Conservation (phyloP, 2,797 vertebrate genomes). For the Hemibagrus guttatus region DNA sequence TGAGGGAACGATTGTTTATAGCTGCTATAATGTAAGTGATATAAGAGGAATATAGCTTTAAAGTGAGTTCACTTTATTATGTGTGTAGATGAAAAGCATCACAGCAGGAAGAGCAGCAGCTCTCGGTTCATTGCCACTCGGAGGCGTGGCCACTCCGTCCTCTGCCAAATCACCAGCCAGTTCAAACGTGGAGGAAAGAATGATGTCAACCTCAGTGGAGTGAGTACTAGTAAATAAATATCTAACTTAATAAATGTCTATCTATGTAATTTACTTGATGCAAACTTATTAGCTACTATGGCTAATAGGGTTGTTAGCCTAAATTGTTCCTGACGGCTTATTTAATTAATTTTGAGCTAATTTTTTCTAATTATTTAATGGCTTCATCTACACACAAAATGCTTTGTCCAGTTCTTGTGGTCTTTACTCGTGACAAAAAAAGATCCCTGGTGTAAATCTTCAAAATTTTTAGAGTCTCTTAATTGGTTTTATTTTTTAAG, state of each 20-base stretch:
- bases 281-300: background rate
- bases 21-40: background rate
- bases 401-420: background rate
- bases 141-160: slow-evolving; percentile 81
- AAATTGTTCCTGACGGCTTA: background rate
- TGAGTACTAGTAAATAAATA: slow-evolving; percentile 71
- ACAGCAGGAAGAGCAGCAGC: slow-evolving; percentile 76
- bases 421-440: background rate
- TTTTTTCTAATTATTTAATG: background rate
- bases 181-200: slow-evolving; percentile 78
- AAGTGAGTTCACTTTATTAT: slow-evolving; percentile 5
- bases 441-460: background rate
- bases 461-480: background rate
- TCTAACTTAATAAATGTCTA: too few relatives aligned
- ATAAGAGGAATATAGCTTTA: background rate
- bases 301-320: background rate
- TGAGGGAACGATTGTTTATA: background rate
- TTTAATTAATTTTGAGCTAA: background rate
- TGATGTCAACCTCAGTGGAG: slow-evolving; percentile 83
- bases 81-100: slow-evolving; percentile 76
- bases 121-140: slow-evolving; percentile 80
- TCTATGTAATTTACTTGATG: background rate
- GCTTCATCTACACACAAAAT: background rate
- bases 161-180: slow-evolving; percentile 85
- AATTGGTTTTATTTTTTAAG: background rate